Base-by-base conservation (phyloP, 2,797 vertebrate genomes). In the Cryptoprocta ferox region DNA sequence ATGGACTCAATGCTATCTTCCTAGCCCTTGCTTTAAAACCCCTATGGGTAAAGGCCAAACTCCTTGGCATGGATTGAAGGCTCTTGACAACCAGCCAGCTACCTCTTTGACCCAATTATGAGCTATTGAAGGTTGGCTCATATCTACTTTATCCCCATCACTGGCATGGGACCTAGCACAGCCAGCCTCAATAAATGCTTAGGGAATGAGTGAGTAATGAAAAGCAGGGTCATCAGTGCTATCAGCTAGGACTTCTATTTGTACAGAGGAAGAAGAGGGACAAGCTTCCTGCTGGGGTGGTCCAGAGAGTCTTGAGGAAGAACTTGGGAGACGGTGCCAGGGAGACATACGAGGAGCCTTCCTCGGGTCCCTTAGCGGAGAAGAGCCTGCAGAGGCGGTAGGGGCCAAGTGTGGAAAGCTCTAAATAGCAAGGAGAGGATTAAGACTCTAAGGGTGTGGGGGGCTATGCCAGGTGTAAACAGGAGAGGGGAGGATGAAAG, bases 231-330 rank as follows among this genome's bases (percentile, higher is more conserved):
- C 90, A 82, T 89, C 84, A 65, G 0, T 63, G 95, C 81, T 78
- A 63, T 76, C 63, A 79, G 76, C 90, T 26, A 93, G 39, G 48
- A 56, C 42, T 97, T 92, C 66, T 82, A 0, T 85, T 91, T 78
- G 79, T 84, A 73, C 89, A 50, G 68, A 85, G 83, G 86, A 94
- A 96, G n/a, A 65, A 79, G 68, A 63, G 68, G 97, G 87, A 90
- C 75, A 88, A 73, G 21, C 94, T 95, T 86, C 80, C 92, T 63
- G 59, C 59, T 88, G 48, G 68, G 37, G 32, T 61, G 82, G 14
- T 56, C 82, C n/a, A 15, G 59, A 91, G 95, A 24, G 37, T 24
- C 76, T 83, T 28, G 42, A 89, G 80, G 79, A 80, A 96, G 75
- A 79, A 68, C 61, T 68, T 89, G 48, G 56, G 80, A 90, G 81